phyloP scores from a whole-genome alignment of 2,113 vertebrate species.

The Tragelaphus scriptus region DNA sequence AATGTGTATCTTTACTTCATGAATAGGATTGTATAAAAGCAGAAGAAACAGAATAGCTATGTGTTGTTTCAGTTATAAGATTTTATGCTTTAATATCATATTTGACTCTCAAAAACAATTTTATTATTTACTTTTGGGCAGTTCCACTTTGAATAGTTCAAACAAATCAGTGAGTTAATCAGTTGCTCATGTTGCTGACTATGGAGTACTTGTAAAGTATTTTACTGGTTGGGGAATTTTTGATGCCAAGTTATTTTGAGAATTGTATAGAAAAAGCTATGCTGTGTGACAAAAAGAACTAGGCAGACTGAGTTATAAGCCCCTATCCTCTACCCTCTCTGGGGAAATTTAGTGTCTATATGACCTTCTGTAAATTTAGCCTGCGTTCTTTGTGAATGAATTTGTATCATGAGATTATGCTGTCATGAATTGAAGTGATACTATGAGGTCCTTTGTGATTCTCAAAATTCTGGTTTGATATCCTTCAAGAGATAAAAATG shows the following conservation, averaged over 20 bases:
- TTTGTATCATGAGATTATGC: not conserved
- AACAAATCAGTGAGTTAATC: not conserved
- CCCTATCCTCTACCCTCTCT: rapidly evolving
- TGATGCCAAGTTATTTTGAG: not conserved
- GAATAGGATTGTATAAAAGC: not conserved
- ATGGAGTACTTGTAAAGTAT: not conserved
- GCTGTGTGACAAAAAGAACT: not conserved
- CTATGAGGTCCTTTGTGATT: not conserved
- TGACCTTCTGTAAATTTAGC: not conserved
- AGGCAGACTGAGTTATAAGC: not conserved
- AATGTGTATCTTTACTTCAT: not conserved
- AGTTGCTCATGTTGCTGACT: not conserved
- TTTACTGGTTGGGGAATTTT: not conserved
- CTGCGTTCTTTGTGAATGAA: not conserved
- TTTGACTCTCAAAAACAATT: not conserved
- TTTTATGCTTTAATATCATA: not conserved
- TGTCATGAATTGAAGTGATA: not conserved
- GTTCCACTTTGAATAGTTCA: not conserved
- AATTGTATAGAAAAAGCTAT: not conserved
- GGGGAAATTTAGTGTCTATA: not conserved
- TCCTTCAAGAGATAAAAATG: not conserved
- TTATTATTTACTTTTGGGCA: not conserved
- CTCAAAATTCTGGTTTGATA: not conserved
- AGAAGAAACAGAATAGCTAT: not conserved
- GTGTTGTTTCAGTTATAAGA: not conserved